phyloP scores from a whole-genome alignment of 2,797 vertebrate species.

The Odontamblyopus lacepedii region DNA sequence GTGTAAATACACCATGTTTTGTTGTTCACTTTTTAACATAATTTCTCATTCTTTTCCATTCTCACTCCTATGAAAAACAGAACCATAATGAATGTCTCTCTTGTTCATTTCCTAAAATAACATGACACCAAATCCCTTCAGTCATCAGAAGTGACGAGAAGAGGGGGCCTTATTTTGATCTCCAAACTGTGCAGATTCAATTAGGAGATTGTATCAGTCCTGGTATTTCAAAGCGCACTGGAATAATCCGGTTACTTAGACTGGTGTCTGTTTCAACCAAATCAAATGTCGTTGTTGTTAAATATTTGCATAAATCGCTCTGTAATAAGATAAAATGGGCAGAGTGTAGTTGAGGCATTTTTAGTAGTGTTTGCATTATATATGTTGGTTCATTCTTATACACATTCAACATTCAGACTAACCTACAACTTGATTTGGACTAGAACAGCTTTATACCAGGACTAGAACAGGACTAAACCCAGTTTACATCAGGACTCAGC shows the following conservation, averaged over 20 bases:
- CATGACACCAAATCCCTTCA: constrained; percentile 7
- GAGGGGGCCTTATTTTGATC: constrained; percentile 33
- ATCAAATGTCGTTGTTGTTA: constrained; percentile 14
- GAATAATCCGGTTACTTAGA: constrained; percentile 20
- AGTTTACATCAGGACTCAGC: too few species aligned
- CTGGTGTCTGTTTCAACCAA: constrained; percentile 10
- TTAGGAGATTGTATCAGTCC: constrained; percentile 45
- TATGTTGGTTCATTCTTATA: too few species aligned
- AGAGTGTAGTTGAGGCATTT: constrained; percentile 9
- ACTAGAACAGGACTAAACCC: too few species aligned
- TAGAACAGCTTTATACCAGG: too few species aligned
- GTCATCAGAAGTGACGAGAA: constrained; percentile 18
- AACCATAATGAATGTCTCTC: constrained; percentile 16
- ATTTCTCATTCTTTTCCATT: not conserved
- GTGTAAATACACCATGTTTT: not conserved
- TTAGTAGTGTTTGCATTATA: not conserved
- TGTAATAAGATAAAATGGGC: constrained; percentile 6
- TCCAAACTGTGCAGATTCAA: constrained; percentile 42
- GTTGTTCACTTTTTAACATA: constrained; percentile 2
- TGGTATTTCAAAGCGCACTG: constrained; percentile 31
- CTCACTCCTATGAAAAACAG: not conserved
- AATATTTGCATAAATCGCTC: not conserved
- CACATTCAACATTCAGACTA: too few species aligned
- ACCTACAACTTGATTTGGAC: too few species aligned
- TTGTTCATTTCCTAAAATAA: constrained; percentile 24